Conservation (phyloP, 2,113 vertebrate genomes). For the Brachionichthys hirsutus region DNA sequence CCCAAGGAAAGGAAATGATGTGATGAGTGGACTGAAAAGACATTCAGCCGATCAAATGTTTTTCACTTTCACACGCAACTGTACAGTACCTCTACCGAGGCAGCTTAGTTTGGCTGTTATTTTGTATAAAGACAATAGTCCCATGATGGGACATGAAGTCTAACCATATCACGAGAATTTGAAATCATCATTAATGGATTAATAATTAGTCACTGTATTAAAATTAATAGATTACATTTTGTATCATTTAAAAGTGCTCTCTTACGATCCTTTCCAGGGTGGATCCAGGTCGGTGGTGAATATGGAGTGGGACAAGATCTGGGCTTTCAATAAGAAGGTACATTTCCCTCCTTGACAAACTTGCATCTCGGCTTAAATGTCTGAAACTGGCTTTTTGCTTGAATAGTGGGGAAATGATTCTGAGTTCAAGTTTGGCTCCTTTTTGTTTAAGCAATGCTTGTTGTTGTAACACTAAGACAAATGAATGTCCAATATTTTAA, state of each 20-base stretch:
- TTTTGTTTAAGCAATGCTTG: background rate
- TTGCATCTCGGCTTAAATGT: background rate
- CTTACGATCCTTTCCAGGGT: slow-evolving; percentile 75
- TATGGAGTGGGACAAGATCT: slow-evolving; percentile 99
- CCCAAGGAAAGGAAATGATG: background rate
- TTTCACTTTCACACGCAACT: no score
- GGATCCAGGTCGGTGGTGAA: slow-evolving; percentile 97
- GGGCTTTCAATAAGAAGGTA: slow-evolving; percentile 99
- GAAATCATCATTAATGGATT: no score
- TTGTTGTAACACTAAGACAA: background rate
- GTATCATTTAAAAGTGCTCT: background rate
- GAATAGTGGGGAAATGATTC: background rate
- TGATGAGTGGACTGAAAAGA: background rate
- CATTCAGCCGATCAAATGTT: background rate
- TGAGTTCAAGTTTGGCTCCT: background rate
- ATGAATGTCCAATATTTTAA: no score
- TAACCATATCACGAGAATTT: no score
- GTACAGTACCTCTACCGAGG: no score
- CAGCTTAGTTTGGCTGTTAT: no score
- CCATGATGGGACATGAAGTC: no score
- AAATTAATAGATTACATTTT: background rate
- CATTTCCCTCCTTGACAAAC: background rate
- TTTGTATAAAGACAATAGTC: no score
- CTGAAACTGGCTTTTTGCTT: background rate
- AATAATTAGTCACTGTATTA: no score